Conservation (phyloP, 2,113 vertebrate genomes). For the Pholis gunnellus region DNA sequence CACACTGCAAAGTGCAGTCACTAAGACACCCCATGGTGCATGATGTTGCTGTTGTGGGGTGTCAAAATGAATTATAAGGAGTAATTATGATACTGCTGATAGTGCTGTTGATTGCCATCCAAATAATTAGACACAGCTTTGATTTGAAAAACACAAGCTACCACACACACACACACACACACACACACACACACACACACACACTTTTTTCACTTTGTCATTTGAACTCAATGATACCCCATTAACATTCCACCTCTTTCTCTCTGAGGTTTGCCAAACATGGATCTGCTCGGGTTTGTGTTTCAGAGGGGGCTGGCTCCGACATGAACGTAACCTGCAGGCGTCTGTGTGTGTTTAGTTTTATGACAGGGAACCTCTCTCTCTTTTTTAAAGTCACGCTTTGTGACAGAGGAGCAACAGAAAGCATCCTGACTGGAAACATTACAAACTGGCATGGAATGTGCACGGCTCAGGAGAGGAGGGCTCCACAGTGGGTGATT, state of each 20-base stretch:
- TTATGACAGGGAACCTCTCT: neutral
- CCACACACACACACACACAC: neutral
- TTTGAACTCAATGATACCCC: constrained; percentile 52
- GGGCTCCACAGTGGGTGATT: neutral
- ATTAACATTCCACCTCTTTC: constrained; percentile 33
- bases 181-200: neutral
- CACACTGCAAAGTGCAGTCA: neutral
- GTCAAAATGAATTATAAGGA: constrained; percentile 36
- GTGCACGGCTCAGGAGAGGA: neutral
- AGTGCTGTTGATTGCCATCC: neutral
- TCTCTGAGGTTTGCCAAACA: constrained; percentile 34
- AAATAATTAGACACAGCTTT: constrained; percentile 23
- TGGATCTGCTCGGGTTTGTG: constrained; percentile 30
- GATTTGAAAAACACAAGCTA: constrained; percentile 4
- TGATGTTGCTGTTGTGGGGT: constrained; percentile 13
- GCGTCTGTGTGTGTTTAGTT: constrained; percentile 3
- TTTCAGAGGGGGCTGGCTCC: constrained; percentile 43
- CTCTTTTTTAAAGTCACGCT: neutral
- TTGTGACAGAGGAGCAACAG: neutral
- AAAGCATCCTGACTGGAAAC: neutral
- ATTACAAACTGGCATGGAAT: neutral
- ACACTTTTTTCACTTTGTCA: neutral
- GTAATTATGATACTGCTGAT: constrained; percentile 5
- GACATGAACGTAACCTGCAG: constrained; percentile 43
- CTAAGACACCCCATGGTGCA: neutral